Percentiles rank a stretch among this genome's conserved stretches.
Evolutionary conservation across 2,888 invertebrate species (phyloP).

Genomic region (Trissonchulus latispiculum): DNA sequence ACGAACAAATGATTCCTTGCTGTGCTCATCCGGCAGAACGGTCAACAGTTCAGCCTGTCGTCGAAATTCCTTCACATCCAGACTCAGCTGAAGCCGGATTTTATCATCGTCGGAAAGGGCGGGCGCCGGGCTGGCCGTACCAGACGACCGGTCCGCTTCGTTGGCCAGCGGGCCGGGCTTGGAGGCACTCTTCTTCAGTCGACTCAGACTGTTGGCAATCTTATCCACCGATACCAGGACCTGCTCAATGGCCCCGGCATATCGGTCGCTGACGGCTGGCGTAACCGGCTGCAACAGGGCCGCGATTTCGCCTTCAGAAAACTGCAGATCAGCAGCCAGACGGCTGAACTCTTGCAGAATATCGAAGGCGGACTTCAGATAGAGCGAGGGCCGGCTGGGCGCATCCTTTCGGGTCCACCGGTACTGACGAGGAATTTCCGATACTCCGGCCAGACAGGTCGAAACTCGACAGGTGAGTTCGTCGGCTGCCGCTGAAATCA

Average conservation of each 20-base stretch:
- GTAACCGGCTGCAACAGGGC: not conserved
- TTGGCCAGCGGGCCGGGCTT: not conserved
- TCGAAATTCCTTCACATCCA: conserved; percentile 66
- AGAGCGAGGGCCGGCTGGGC: conserved; percentile 67
- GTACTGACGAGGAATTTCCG: conserved; percentile 82
- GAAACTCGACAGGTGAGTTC: not conserved
- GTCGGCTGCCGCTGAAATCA: no score
- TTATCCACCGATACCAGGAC: conserved; percentile 83
- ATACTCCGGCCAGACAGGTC: conserved; percentile 51
- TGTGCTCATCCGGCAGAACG: no score
- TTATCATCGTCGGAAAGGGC: conserved; percentile 77
- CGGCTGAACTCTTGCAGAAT: conserved; percentile 55
- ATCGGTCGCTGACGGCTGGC: not conserved
- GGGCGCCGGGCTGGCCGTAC: conserved; percentile 57
- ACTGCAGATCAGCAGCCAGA: conserved; percentile 44
- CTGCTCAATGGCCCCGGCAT: conserved; percentile 44
- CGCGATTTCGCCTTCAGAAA: conserved; percentile 38
- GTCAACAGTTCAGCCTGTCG: no score
- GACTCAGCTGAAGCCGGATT: conserved; percentile 74
- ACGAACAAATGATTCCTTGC: no score
- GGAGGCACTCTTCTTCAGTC: conserved; percentile 62
- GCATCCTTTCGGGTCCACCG: conserved; percentile 48
- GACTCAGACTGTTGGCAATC: conserved; percentile 83
- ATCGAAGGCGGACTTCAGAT: conserved; percentile 59
- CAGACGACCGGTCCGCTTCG: conserved; percentile 43